Evolutionary conservation across 2,888 invertebrate species (phyloP).

Genomic region (Meiosimyza decipiens): DNA sequence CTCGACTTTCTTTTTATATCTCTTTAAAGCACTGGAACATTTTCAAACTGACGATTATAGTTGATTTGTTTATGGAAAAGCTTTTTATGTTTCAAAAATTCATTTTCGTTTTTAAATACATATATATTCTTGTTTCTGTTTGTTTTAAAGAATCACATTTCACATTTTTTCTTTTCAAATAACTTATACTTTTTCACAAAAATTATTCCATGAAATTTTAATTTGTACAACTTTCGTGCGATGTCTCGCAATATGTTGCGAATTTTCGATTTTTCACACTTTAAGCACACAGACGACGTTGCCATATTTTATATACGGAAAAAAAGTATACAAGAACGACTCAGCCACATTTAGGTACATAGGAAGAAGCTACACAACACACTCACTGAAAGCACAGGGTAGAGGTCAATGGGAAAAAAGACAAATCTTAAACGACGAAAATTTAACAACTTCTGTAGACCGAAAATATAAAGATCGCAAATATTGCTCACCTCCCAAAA

Average conservation of each 20-base stretch:
- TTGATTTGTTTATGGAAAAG: too few relatives aligned
- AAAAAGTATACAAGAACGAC: background rate
- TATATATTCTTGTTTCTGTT: too few relatives aligned
- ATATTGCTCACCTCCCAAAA: constrained; percentile 38
- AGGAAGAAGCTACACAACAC: constrained; percentile 1
- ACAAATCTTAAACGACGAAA: constrained; percentile 20
- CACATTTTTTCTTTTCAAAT: too few relatives aligned
- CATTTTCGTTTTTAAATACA: too few relatives aligned
- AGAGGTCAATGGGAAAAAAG: constrained; percentile 28
- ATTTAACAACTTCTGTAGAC: constrained; percentile 25
- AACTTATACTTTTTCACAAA: too few relatives aligned
- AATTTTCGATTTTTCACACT: constrained; percentile 32
- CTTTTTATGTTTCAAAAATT: too few relatives aligned
- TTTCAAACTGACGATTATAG: too few relatives aligned
- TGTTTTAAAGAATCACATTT: too few relatives aligned
- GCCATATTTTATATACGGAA: constrained; percentile 13
- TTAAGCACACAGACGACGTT: constrained; percentile 8
- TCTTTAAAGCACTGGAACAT: too few relatives aligned
- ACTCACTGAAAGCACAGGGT: constrained; percentile 13
- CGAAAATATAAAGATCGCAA: background rate
- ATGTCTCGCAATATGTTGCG: background rate
- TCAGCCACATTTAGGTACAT: constrained; percentile 3
- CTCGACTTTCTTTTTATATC: too few relatives aligned
- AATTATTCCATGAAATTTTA: background rate
- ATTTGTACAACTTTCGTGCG: background rate